Base-by-base conservation (phyloP, 2,113 vertebrate genomes). In the Heloderma charlesbogerti region DNA sequence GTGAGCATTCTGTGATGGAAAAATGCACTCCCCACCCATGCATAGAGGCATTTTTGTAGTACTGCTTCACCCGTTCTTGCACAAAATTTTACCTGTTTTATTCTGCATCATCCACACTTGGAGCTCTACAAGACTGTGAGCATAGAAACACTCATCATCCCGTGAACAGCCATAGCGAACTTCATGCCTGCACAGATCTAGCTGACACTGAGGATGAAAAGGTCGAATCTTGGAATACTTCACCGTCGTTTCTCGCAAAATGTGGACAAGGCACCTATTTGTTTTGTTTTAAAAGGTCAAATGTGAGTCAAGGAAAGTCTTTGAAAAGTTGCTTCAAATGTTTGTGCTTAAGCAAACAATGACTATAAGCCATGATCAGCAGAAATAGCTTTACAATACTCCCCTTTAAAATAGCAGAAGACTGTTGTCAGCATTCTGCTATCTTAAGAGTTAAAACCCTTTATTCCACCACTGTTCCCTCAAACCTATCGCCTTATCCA, bases 51-150 rank as follows among this genome's bases (percentile, higher is more conserved):
- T 31, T 43, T 69, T 7, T 18, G 15, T 84, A 72, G 34, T 0
- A 0, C 27, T 3, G 60, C 25, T 78, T 45, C 40, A 43, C 75
- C 82, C 0, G 13, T 12, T 25, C 87, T 77, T 57, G 66, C 31
- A 10, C 3, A 31, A 1, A 0, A 31, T 95, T 72, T 86, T 74
- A 99, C 99, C 98, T 72, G 97, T 98, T 86, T 99, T 98, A 3
- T 95, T 98, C 90, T 99, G 99, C 98, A 99, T 98, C 97, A 98
- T 98, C 99, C 99, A 99, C 40, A 99, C 99, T 94, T 99, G 99
- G 86, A 99, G 96, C 94, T 99, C 99, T 2, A 99, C 97, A 86
- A 99, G 98, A 92, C 99, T 99, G 95, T 99, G 99, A 25, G 99
- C 99, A 86, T 98, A 99, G 94, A 98, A 99, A 94, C 99, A 99